Evolutionary conservation across 1,140 invertebrate species (phyloP), one percentile per base, ranked within the genome.

Genomic region (Leptinotarsa texana): DNA sequence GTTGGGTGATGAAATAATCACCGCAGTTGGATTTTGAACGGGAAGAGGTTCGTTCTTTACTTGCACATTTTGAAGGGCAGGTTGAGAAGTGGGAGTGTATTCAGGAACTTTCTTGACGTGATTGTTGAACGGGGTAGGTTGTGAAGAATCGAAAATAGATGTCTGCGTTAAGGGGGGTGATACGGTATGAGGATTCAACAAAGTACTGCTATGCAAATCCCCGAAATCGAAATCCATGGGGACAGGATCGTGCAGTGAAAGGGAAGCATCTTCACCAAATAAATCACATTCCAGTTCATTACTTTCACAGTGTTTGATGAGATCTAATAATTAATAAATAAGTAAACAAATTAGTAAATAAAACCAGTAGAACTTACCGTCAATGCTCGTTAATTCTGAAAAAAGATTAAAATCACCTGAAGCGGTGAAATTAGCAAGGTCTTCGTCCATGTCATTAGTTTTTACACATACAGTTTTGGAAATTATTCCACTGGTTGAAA

Each of bases 231-330:
- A 78, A 79, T 83, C 84, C 73, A 84, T 80, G 42, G 77, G 75
- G 18, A 84, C n/a, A 42, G 80, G 74, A 17, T 82, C 83, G n/a
- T 84, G 72, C 24, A 84, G 80, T 3, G 82, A 80, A 11, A 84
- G 75, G 13, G 85, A 73, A 3, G 78, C 78, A 33, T 84, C 83
- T 75, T 85, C 82, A 13, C 71, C 73, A 72, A 85, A 85, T 18
- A 86, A 70, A 66, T 81, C 79, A 49, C 69, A 78, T 74, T 82
- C 82, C 68, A 85, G 79, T 21, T 83, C 75, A 63, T 85, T 83
- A 73, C 75, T 84, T 73, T 84, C 83, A 68, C 83, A 85, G 63
- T 83, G 78, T 49, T 77, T 80, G 13, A 86, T 65, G n/a, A 86
- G 77, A 75, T 86, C 85, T 86, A 73, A 63, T 82, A 84, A 73